A percentile compares a stretch with the other conserved stretches of the same genome.
Evolutionary conservation across 2,113 vertebrate genomes (phyloP).

Genomic region (Pungitius pungitius): DNA sequence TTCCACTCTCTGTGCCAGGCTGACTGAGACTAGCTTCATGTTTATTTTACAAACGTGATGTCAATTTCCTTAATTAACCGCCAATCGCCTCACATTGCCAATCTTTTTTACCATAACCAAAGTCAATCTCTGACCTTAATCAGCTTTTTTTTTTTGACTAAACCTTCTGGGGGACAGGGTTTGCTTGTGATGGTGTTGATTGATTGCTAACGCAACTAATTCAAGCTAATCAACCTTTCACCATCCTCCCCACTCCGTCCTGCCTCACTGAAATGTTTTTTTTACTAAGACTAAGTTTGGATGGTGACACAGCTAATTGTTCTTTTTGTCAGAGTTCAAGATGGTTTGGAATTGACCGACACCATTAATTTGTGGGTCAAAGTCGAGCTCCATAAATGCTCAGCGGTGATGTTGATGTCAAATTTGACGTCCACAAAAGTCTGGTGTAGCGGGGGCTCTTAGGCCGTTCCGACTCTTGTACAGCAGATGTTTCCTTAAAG

Average conservation of each 20-base stretch:
- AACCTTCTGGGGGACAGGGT: neutral
- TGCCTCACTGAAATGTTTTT: neutral
- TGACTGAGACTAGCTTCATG: neutral
- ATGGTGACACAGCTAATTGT: neutral
- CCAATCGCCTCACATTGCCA: too few relatives aligned
- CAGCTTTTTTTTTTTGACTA: too few relatives aligned
- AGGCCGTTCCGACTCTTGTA: neutral
- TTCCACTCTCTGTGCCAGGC: neutral
- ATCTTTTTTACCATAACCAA: neutral
- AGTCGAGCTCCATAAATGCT: neutral
- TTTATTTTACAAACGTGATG: neutral
- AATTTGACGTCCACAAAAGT: conserved; percentile 1
- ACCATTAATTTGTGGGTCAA: neutral
- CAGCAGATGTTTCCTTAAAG: conserved; percentile 28
- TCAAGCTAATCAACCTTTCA: neutral
- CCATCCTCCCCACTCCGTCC: neutral
- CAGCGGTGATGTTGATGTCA: conserved; percentile 4
- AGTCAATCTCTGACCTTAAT: neutral
- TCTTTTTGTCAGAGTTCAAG: neutral
- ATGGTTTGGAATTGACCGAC: neutral
- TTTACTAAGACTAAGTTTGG: neutral
- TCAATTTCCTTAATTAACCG: neutral
- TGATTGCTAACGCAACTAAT: neutral
- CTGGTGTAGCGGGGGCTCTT: neutral
- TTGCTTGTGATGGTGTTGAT: neutral